phyloP scores from a whole-genome alignment of 2,797 vertebrate species.

The Onychomys arenicola region DNA sequence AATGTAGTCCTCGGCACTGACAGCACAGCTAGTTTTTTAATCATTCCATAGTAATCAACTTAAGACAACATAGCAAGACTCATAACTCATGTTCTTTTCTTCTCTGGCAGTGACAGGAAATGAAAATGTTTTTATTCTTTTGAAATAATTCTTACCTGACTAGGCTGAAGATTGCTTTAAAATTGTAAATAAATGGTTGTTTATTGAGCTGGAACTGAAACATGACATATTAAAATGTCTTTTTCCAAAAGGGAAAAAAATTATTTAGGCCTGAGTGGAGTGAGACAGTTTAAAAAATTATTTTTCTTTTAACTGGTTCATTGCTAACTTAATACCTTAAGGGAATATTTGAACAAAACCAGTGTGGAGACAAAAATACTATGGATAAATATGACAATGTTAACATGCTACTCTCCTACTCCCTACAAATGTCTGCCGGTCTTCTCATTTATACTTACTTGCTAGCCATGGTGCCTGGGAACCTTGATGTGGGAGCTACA shows the following conservation, averaged over 20 bases:
- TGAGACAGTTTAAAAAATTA: conserved; percentile 61
- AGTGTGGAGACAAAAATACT: neutral
- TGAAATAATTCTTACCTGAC: conserved; percentile 92
- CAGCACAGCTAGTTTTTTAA: conserved; percentile 92
- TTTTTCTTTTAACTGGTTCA: conserved; percentile 83
- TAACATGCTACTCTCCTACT: neutral
- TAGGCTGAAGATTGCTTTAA: conserved; percentile 88
- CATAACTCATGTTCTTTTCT: conserved; percentile 93
- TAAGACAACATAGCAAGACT: conserved; percentile 91
- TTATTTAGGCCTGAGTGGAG: conserved; percentile 86
- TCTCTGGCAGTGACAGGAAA: conserved; percentile 91
- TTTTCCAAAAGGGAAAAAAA: conserved; percentile 83
- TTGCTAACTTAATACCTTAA: conserved; percentile 73
- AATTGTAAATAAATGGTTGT: conserved; percentile 90
- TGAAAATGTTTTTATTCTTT: conserved; percentile 91
- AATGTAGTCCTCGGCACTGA: conserved; percentile 92
- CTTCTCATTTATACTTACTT: conserved; percentile 22
- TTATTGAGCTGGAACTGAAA: conserved; percentile 90
- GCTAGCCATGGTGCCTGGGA: neutral
- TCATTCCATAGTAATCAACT: conserved; percentile 92
- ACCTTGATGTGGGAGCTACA: neutral
- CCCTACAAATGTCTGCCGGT: neutral
- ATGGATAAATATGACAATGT: conserved; percentile 1
- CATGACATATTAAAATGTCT: conserved; percentile 89
- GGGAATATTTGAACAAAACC: conserved; percentile 42